phyloP scores from a whole-genome alignment of 2,888 invertebrate species.

The Morpho achilles region DNA sequence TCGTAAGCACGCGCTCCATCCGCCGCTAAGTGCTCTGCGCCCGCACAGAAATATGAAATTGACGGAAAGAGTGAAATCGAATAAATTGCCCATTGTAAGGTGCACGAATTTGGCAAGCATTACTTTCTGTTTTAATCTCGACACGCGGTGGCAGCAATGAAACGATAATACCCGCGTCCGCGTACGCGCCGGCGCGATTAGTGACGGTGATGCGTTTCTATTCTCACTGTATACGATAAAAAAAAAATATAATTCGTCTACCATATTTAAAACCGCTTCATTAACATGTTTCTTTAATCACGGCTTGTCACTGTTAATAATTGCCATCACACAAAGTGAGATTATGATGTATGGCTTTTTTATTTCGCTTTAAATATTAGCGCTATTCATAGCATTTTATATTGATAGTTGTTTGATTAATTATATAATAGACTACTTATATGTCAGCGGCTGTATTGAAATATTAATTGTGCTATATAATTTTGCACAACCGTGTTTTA shows the following conservation, averaged over 20 bases:
- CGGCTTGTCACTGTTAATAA: no score
- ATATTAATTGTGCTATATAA: no score
- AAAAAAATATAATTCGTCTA: background rate
- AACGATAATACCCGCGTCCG: constrained; percentile 34
- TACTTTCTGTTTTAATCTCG: constrained; percentile 70
- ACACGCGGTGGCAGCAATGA: constrained; percentile 42
- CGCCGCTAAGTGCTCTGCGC: background rate
- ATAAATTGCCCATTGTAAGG: constrained; percentile 74
- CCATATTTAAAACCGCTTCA: no score
- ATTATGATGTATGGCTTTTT: no score
- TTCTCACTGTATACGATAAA: constrained; percentile 19
- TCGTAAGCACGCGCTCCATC: background rate
- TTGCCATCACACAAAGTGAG: no score
- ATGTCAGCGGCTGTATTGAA: no score
- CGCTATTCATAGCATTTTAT: no score
- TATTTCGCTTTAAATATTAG: no score
- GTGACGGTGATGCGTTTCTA: constrained; percentile 31
- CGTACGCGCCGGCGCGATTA: constrained; percentile 30
- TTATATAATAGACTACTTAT: no score
- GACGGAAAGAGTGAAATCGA: constrained; percentile 73
- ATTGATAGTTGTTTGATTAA: no score
- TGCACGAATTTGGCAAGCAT: constrained; percentile 68
- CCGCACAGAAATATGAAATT: constrained; percentile 60
- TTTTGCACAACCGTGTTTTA: no score
- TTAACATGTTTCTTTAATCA: no score